phyloP scores from a whole-genome alignment of 2,888 invertebrate genomes.

The Acrobasis consociella region DNA sequence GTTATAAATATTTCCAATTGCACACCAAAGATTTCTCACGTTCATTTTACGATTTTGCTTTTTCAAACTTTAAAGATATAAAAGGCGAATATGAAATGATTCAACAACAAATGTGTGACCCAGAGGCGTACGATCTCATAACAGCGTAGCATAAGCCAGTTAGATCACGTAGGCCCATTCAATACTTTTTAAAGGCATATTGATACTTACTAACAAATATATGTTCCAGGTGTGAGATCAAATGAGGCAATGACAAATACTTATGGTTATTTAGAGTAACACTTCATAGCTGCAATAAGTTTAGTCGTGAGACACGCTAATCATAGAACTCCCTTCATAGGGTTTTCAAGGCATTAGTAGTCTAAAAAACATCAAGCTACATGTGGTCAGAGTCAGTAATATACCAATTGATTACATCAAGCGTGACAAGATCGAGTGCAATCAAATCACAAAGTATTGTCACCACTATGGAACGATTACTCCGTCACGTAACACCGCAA shows the following conservation, averaged over 20 bases:
- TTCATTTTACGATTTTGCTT: neutral
- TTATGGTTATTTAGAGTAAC: too few species aligned
- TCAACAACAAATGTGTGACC: neutral
- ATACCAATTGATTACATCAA: neutral
- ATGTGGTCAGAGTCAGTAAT: too few species aligned
- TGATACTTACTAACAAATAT: too few species aligned
- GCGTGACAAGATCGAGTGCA: conserved; percentile 20
- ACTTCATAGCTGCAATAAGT: too few species aligned
- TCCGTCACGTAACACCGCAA: conserved; percentile 36
- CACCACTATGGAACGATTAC: conserved; percentile 27
- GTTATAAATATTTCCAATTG: too few species aligned
- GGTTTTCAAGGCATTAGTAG: too few species aligned
- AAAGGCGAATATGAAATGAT: neutral
- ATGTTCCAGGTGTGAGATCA: too few species aligned
- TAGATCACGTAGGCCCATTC: neutral
- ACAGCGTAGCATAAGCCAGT: neutral
- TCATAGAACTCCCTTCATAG: too few species aligned
- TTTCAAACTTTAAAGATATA: neutral
- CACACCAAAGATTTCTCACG: neutral
- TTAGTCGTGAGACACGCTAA: too few species aligned
- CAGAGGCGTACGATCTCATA: neutral
- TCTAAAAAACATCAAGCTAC: too few species aligned
- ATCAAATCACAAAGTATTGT: conserved; percentile 28
- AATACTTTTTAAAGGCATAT: neutral
- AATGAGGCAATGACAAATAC: too few species aligned